These are phyloP conservation scores for Dinoponera quadriceps DNA, from an alignment of 1,140 invertebrate species.

Conservation along the genomic window DNA sequence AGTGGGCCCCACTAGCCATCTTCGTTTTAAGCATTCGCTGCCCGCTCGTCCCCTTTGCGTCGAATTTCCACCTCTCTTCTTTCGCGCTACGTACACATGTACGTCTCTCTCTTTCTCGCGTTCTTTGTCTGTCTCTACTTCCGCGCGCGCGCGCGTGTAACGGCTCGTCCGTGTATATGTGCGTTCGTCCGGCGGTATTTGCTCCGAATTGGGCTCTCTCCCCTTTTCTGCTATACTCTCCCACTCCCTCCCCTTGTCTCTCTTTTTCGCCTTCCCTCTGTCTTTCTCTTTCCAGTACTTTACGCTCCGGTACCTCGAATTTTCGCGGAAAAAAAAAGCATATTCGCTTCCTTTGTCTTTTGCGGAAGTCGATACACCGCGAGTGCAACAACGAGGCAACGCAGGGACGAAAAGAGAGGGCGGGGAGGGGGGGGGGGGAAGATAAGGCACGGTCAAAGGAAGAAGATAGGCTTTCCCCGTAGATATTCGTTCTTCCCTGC, in stretches of 20 bases:
- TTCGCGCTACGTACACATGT: conserved; percentile 65
- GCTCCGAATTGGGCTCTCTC: conserved; percentile 81
- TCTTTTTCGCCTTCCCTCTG: not conserved
- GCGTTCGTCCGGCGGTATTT: conserved; percentile 84
- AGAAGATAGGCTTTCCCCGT: not conserved
- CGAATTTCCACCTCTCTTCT: conserved; percentile 53
- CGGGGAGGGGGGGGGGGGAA: not conserved
- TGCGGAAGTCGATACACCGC: conserved; percentile 46
- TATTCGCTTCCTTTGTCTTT: conserved; percentile 63
- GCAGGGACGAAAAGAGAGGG: not conserved
- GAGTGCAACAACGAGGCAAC: conserved; percentile 10
- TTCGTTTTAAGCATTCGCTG: conserved; percentile 82
- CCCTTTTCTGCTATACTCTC: conserved; percentile 46
- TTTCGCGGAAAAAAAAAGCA: conserved; percentile 66
- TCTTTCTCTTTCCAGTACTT: conserved; percentile 36
- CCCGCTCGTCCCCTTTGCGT: conserved; percentile 67
- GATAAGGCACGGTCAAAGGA: conserved; percentile 5
- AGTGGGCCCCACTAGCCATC: conserved; percentile 81
- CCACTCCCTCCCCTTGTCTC: conserved; percentile 32
- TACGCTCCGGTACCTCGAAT: conserved; percentile 68
- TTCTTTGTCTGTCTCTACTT: conserved; percentile 79
- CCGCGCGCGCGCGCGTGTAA: conserved; percentile 18
- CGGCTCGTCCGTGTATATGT: conserved; percentile 57
- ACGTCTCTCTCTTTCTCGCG: conserved; percentile 41
- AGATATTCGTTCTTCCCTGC: not conserved